Conservation (phyloP, 2,888 invertebrate species). For the Empis stercorea region DNA sequence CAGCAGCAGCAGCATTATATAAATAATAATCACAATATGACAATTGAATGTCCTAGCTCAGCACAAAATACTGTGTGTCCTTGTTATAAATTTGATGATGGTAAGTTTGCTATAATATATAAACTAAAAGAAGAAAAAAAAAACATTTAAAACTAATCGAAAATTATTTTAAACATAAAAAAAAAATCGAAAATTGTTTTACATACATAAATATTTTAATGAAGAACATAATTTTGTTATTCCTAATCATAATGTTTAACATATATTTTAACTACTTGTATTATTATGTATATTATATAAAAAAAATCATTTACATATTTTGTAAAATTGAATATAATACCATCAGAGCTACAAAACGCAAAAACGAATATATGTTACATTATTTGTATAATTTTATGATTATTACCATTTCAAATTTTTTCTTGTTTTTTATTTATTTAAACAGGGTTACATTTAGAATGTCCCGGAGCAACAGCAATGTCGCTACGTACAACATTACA, state of each 20-base stretch:
- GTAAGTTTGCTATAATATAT: conserved; percentile 31
- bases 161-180: not conserved
- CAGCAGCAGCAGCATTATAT: conserved; percentile 9
- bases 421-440: not conserved
- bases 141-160: not conserved
- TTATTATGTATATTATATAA: not conserved
- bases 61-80: conserved; percentile 72
- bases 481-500: conserved; percentile 61
- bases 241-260: no score
- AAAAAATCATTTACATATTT: no score
- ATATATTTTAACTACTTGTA: not conserved
- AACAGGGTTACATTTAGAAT: conserved; percentile 71
- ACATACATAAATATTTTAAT: not conserved
- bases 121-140: no score
- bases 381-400: not conserved
- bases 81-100: conserved; percentile 86
- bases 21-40: conserved; percentile 10
- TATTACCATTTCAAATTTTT: conserved; percentile 2
- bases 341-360: no score
- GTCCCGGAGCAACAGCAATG: conserved; percentile 66
- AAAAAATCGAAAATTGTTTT: not conserved
- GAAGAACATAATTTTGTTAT: no score
- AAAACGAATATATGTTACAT: no score
- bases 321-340: no score
- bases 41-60: conserved; percentile 56